Evolutionary conservation across 2,797 vertebrate species (phyloP).

Genomic region (Megaceryle alcyon): DNA sequence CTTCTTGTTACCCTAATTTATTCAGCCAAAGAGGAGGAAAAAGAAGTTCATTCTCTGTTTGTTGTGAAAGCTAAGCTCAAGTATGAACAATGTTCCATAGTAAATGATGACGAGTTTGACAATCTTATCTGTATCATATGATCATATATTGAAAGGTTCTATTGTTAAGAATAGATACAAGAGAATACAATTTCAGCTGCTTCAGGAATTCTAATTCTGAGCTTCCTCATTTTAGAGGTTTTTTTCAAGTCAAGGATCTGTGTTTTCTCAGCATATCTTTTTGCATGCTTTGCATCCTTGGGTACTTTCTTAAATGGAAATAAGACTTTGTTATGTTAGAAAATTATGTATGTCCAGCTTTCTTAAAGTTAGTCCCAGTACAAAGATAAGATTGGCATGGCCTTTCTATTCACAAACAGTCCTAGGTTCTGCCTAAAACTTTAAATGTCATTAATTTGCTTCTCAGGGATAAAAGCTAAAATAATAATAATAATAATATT

Average conservation of each 20-base stretch:
- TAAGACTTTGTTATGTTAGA: background rate
- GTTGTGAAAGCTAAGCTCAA: slow-evolving; percentile 65
- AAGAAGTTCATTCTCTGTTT: slow-evolving; percentile 52
- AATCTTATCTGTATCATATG: slow-evolving; percentile 50
- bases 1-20: slow-evolving; percentile 10
- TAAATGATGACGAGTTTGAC: slow-evolving; percentile 68
- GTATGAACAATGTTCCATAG: slow-evolving; percentile 32
- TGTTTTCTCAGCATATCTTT: background rate
- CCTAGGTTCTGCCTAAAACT: background rate
- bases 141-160: slow-evolving; percentile 59
- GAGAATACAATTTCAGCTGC: slow-evolving; percentile 37
- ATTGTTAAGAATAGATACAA: slow-evolving; percentile 63
- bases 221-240: slow-evolving; percentile 28
- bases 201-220: slow-evolving; percentile 23
- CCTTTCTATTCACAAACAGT: background rate
- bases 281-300: background rate
- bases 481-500: background rate
- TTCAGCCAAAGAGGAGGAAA: slow-evolving; percentile 30
- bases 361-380: background rate
- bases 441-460: background rate
- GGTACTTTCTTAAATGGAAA: background rate
- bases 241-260: background rate
- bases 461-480: background rate
- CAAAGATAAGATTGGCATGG: background rate
- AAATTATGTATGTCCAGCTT: background rate